Evolutionary conservation across 2,888 invertebrate genomes (phyloP).

Genomic region (Eurytoma adleriae): DNA sequence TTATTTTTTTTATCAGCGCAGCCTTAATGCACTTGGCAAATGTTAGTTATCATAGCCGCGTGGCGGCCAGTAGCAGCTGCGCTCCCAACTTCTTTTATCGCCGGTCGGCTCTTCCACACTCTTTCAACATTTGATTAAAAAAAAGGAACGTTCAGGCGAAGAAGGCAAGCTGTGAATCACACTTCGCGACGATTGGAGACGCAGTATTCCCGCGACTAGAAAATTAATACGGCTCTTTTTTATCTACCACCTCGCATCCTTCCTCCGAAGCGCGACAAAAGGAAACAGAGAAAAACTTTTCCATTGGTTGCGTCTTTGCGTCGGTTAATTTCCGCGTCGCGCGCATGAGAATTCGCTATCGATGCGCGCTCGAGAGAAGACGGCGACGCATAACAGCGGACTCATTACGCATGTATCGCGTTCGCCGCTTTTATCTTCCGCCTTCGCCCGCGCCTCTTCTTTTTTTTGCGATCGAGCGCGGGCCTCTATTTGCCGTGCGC

Average conservation of each 20-base stretch:
- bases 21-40: conserved; percentile 27
- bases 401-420: conserved; percentile 8
- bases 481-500: no score
- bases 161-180: not conserved
- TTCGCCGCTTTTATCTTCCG: conserved; percentile 22
- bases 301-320: not conserved
- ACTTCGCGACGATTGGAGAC: not conserved
- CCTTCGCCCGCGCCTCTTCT: not conserved
- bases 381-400: not conserved
- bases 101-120: conserved; percentile 24
- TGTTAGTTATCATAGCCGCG: conserved; percentile 47
- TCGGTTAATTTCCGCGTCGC: not conserved
- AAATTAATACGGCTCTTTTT: conserved; percentile 13
- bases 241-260: not conserved
- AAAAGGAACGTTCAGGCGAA: not conserved
- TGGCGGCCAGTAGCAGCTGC: conserved; percentile 31
- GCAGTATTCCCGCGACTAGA: not conserved
- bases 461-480: not conserved
- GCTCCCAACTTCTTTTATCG: conserved; percentile 44
- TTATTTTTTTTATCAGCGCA: conserved; percentile 25
- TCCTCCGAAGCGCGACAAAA: conserved; percentile 8
- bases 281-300: not conserved
- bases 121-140: conserved; percentile 44
- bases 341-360: not conserved
- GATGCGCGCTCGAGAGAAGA: not conserved